These are phyloP conservation scores for Eudasyphora cyanicolor DNA, from an alignment of 2,888 invertebrate genomes.

Conservation along the genomic window DNA sequence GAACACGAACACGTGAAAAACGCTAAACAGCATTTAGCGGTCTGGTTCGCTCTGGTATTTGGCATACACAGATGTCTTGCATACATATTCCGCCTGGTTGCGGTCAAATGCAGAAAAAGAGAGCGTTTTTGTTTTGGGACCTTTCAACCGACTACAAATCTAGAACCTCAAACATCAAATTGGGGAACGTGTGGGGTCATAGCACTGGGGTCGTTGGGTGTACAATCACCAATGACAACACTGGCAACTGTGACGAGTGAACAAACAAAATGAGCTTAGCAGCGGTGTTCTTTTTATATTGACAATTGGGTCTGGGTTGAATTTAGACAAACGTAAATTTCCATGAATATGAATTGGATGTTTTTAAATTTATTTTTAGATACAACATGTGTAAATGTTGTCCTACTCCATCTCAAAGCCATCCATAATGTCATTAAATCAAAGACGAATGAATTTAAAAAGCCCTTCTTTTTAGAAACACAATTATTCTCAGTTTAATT, in stretches of 20 bases:
- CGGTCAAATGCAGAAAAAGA: not conserved
- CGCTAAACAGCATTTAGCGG: conserved; percentile 9
- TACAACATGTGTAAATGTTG: too few species aligned
- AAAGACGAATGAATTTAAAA: too few species aligned
- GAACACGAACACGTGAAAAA: not conserved
- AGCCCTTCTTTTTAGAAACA: too few species aligned
- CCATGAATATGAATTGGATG: too few species aligned
- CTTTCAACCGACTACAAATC: conserved; percentile 15
- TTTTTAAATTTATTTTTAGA: too few species aligned
- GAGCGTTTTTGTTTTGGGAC: not conserved
- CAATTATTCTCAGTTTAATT: too few species aligned
- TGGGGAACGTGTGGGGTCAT: not conserved
- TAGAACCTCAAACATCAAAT: not conserved
- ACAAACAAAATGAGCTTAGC: too few species aligned
- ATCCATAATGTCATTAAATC: too few species aligned
- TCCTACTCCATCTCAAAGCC: too few species aligned
- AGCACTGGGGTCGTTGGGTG: not conserved
- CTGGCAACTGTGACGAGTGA: not conserved
- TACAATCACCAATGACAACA: not conserved
- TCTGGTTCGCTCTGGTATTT: not conserved
- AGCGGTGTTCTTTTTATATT: too few species aligned
- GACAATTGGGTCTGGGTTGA: too few species aligned
- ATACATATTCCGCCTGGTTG: conserved; percentile 8
- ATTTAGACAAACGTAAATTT: too few species aligned
- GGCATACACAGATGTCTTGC: not conserved